Percentiles rank a stretch among this genome's conserved stretches.
Conservation (phyloP, 2,888 invertebrate species). For the Drosophila mulleri region DNA sequence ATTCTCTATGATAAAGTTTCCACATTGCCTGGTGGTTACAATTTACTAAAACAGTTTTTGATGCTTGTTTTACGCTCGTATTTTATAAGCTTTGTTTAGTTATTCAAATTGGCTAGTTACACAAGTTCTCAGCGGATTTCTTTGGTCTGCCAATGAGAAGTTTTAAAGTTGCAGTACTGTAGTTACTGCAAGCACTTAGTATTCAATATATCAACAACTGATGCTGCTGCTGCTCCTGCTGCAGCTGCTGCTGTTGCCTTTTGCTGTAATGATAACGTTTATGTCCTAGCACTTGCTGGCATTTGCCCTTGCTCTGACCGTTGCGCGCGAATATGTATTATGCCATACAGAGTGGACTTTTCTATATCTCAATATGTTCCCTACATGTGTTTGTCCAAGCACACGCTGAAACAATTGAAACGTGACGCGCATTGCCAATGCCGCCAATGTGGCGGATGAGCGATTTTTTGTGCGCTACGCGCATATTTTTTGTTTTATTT, state of each 20-base stretch:
- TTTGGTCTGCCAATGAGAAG: background rate
- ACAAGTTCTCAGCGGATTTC: background rate
- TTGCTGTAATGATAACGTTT: constrained; percentile 52
- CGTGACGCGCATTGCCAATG: constrained; percentile 64
- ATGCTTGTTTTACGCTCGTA: constrained; percentile 1
- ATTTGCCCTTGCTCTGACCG: constrained; percentile 73
- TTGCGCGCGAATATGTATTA: constrained; percentile 24
- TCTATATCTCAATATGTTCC: constrained; percentile 60
- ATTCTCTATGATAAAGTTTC: background rate
- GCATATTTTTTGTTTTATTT: constrained; percentile 20
- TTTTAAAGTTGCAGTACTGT: constrained; percentile 3
- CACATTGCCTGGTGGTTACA: background rate
- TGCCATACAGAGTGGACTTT: constrained; percentile 31
- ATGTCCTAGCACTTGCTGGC: constrained; percentile 66
- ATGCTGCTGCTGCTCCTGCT: background rate
- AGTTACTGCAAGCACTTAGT: constrained; percentile 1
- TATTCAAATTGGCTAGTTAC: background rate
- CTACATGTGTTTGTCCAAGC: constrained; percentile 62
- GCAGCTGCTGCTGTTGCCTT: background rate
- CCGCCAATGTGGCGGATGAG: constrained; percentile 59
- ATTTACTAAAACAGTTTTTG: constrained; percentile 9
- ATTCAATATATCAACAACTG: constrained; percentile 23
- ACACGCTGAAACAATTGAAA: constrained; percentile 71
- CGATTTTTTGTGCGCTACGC: constrained; percentile 38
- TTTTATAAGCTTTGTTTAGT: constrained; percentile 6